A percentile compares a stretch with the other conserved stretches of the same genome.
phyloP scores from a whole-genome alignment of 2,888 invertebrate genomes.

The Crocallis elinguaria region DNA sequence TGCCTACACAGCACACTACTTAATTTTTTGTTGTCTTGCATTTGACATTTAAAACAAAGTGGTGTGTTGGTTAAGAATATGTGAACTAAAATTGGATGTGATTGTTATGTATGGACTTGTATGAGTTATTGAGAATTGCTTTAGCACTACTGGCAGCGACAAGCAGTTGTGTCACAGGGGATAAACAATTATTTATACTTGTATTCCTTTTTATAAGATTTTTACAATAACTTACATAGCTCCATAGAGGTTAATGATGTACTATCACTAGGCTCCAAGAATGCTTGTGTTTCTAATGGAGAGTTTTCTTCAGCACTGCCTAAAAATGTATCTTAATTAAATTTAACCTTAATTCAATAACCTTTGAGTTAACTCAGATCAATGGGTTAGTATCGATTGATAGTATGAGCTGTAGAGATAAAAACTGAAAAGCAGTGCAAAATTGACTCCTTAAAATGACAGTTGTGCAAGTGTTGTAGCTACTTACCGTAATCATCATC shows the following conservation, averaged over 20 bases:
- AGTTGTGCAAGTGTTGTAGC: not conserved
- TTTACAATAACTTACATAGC: slow-evolving; percentile 60
- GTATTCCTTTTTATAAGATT: not conserved
- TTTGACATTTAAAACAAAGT: no score
- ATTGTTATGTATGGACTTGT: no score
- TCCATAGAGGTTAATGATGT: slow-evolving; percentile 63
- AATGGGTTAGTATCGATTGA: not conserved
- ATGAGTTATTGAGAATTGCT: no score
- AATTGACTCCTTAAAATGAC: not conserved
- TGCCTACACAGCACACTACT: no score
- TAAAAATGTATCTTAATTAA: slow-evolving; percentile 67
- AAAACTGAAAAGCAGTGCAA: not conserved
- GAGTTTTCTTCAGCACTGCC: slow-evolving; percentile 76
- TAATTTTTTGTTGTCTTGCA: no score
- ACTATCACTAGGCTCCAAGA: slow-evolving; percentile 81
- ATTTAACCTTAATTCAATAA: slow-evolving; percentile 62
- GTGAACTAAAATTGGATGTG: no score
- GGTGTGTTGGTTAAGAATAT: no score
- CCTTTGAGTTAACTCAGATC: not conserved
- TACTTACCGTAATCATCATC: slow-evolving; percentile 75
- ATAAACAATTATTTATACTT: not conserved
- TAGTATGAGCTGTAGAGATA: not conserved
- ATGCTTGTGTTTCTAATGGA: slow-evolving; percentile 82
- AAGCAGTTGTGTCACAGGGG: no score
- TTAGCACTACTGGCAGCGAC: no score